Conservation (phyloP, 1,140 invertebrate genomes). For the Camponotus floridanus region DNA sequence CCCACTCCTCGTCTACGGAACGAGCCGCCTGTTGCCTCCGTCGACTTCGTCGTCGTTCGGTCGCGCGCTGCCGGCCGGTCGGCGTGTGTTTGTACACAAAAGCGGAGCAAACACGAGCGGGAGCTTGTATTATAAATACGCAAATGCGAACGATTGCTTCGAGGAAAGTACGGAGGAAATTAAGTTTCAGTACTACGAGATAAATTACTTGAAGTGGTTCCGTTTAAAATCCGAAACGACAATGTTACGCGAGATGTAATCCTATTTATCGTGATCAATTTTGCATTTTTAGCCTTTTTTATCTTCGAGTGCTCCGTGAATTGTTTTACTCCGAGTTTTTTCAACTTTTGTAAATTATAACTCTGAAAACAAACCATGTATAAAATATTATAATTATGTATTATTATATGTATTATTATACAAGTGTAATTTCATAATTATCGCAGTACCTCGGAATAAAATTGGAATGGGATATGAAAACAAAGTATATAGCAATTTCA, state of each 20-base stretch:
- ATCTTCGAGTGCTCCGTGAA: no score
- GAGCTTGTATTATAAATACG: conserved; percentile 36
- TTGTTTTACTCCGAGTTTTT: no score
- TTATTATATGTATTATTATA: no score
- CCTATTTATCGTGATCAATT: neutral
- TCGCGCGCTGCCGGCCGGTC: conserved; percentile 2
- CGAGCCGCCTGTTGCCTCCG: conserved; percentile 83
- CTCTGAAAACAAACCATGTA: no score
- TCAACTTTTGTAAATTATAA: no score
- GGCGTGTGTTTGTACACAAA: neutral
- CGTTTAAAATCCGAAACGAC: no score
- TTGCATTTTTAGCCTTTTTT: neutral
- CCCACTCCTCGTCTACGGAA: conserved; percentile 65
- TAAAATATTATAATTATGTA: no score
- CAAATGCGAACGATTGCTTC: neutral
- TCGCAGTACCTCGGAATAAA: no score
- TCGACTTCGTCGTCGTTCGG: conserved; percentile 64
- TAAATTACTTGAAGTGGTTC: neutral
- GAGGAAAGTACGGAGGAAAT: neutral
- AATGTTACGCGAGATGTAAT: no score
- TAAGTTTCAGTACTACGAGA: neutral
- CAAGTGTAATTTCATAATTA: no score
- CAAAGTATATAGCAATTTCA: neutral
- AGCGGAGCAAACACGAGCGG: conserved; percentile 15
- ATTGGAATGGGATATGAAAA: no score